Percentiles rank a stretch among this genome's conserved stretches.
phyloP scores from a whole-genome alignment of 2,888 invertebrate genomes.

The Euplexia lucipara region DNA sequence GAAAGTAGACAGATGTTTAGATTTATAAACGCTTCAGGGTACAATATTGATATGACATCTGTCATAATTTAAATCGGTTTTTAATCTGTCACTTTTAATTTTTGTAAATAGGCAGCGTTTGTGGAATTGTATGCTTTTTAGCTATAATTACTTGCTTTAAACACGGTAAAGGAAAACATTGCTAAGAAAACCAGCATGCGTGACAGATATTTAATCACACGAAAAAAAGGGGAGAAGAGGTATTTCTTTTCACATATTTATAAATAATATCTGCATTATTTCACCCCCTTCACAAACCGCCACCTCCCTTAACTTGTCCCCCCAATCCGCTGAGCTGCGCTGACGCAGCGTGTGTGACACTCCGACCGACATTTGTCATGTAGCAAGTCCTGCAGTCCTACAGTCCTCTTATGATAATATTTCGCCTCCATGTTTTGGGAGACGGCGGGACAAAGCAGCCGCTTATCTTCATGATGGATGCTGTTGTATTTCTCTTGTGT shows the following conservation, averaged over 20 bases:
- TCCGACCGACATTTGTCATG: constrained; percentile 71
- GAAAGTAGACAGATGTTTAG: constrained; percentile 10
- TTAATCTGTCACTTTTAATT: background rate
- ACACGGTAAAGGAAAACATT: no score
- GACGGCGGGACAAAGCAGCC: constrained; percentile 50
- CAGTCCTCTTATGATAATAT: constrained; percentile 67
- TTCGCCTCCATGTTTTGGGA: constrained; percentile 49
- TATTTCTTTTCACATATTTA: background rate
- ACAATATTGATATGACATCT: background rate
- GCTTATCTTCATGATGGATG: constrained; percentile 63
- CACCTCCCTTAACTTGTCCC: constrained; percentile 26
- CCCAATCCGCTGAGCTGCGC: constrained; percentile 49
- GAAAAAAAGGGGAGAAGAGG: no score
- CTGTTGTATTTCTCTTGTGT: constrained; percentile 18
- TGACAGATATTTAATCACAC: no score
- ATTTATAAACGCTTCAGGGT: background rate
- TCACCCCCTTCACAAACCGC: constrained; percentile 13
- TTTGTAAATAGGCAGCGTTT: background rate
- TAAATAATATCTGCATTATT: background rate
- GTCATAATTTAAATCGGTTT: background rate
- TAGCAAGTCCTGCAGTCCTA: constrained; percentile 44
- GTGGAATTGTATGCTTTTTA: background rate
- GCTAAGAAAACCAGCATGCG: no score
- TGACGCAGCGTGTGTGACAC: constrained; percentile 62
- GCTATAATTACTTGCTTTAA: no score